A percentile compares a stretch with the other conserved stretches of the same genome.
Conservation (phyloP, 1,140 invertebrate species). For the Achatina immaculata region DNA sequence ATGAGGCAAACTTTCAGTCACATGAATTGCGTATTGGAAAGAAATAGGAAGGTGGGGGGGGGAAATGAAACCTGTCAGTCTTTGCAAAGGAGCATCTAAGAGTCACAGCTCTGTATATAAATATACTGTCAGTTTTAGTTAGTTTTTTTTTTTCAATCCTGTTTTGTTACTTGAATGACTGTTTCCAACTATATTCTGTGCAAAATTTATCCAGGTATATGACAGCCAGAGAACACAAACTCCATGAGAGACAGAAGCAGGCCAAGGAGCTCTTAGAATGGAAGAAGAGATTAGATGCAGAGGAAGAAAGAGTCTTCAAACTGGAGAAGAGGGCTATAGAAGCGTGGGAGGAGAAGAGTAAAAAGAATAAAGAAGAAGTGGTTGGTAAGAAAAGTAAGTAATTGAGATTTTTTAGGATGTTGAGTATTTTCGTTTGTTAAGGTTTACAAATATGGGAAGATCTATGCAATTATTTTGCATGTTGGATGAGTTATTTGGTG, state of each 20-base stretch:
- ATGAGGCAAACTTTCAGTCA: too few relatives aligned
- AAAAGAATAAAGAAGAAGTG: conserved; percentile 16
- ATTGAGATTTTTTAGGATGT: not conserved
- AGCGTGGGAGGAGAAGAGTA: conserved; percentile 44
- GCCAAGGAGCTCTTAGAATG: conserved; percentile 69
- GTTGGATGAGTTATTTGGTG: too few relatives aligned
- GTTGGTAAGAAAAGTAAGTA: conserved; percentile 37
- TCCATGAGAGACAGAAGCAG: conserved; percentile 66
- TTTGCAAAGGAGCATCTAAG: too few relatives aligned
- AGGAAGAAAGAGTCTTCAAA: conserved; percentile 65
- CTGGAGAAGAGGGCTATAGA: conserved; percentile 67
- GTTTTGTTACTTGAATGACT: too few relatives aligned
- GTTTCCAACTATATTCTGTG: too few relatives aligned
- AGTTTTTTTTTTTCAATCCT: too few relatives aligned
- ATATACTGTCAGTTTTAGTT: too few relatives aligned
- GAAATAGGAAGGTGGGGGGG: too few relatives aligned
- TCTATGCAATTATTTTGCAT: not conserved
- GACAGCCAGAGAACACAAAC: conserved; percentile 66
- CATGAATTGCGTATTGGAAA: too few relatives aligned
- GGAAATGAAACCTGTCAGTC: too few relatives aligned
- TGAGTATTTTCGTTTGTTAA: not conserved
- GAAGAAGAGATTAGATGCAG: conserved; percentile 68
- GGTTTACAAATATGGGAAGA: not conserved
- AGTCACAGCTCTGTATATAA: too few relatives aligned
- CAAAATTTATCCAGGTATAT: too few relatives aligned